Conservation (phyloP, 2,888 invertebrate species). For the Pediacus dermestoides region DNA sequence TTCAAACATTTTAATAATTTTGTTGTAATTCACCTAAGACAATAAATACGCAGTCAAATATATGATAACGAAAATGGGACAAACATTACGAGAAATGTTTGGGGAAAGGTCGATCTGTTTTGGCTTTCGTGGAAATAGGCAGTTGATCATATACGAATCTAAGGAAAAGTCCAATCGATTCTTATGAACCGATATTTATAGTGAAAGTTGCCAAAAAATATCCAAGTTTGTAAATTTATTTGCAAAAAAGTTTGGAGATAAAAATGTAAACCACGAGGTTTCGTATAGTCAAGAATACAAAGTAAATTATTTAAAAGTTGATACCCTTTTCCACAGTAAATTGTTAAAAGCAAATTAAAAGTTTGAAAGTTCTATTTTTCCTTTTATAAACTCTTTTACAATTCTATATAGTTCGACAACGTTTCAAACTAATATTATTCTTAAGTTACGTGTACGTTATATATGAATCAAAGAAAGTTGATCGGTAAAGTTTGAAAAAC, state of each 20-base stretch:
- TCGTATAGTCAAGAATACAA: constrained; percentile 3
- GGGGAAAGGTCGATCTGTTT: no score
- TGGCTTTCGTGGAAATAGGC: no score
- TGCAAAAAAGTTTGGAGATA: background rate
- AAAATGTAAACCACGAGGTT: constrained; percentile 7
- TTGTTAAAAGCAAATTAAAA: constrained; percentile 28
- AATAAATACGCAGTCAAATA: no score
- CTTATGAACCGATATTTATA: background rate
- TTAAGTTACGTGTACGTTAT: constrained; percentile 34
- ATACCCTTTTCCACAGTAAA: constrained; percentile 24
- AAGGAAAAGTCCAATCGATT: background rate
- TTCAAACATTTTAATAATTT: no score
- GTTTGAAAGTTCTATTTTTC: constrained; percentile 25
- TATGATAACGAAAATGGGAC: no score
- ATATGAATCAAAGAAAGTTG: constrained; percentile 35
- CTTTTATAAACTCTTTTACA: constrained; percentile 24
- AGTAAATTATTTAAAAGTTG: constrained; percentile 14
- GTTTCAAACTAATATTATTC: constrained; percentile 31
- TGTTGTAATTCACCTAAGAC: no score
- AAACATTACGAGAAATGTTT: no score
- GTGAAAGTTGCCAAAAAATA: constrained; percentile 2
- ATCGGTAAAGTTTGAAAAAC: constrained; percentile 35
- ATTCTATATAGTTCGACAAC: constrained; percentile 24
- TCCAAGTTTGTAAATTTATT: constrained; percentile 2
- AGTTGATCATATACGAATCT: constrained; percentile 1